A percentile compares a stretch with the other conserved stretches of the same genome.
phyloP scores from a whole-genome alignment of 2,888 invertebrate species.

The Cerceris ruficornis region DNA sequence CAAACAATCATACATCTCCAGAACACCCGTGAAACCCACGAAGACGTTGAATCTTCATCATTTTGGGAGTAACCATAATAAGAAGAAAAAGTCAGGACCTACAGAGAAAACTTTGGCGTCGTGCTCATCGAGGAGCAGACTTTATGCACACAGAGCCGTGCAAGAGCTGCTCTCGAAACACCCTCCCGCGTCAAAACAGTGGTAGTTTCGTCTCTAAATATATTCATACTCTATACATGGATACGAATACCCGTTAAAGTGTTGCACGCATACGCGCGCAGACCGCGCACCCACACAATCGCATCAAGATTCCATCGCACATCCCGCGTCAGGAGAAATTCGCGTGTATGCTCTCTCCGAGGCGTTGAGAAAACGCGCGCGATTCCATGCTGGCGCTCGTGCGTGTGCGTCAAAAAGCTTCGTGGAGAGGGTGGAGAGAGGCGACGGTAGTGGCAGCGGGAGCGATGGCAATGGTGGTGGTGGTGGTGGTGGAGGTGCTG shows the following conservation, averaged over 20 bases:
- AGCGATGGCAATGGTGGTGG: constrained; percentile 37
- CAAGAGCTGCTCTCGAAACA: constrained; percentile 54
- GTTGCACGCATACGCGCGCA: constrained; percentile 34
- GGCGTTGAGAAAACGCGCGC: constrained; percentile 11
- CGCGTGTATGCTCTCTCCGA: neutral
- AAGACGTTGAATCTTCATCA: constrained; percentile 7
- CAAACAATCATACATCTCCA: too few species aligned
- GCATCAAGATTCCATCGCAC: constrained; percentile 48
- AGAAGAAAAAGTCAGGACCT: constrained; percentile 43
- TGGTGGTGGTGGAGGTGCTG: constrained; percentile 40
- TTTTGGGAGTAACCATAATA: constrained; percentile 22
- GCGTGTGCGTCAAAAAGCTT: constrained; percentile 25
- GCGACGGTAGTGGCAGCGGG: constrained; percentile 21
- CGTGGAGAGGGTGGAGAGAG: constrained; percentile 39
- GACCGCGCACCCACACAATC: constrained; percentile 9
- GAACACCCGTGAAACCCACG: neutral
- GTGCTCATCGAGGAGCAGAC: constrained; percentile 43
- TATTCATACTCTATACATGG: constrained; percentile 57
- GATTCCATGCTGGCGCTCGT: neutral
- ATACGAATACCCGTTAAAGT: constrained; percentile 37
- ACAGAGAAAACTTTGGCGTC: constrained; percentile 47
- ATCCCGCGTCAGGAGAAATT: constrained; percentile 14
- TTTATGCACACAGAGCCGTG: constrained; percentile 40
- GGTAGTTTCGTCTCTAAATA: constrained; percentile 67
- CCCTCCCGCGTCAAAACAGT: constrained; percentile 65